A percentile compares a stretch with the other conserved stretches of the same genome.
These are phyloP conservation scores for Corythoichthys intestinalis DNA, from an alignment of 2,113 vertebrate species.

Conservation along the genomic window DNA sequence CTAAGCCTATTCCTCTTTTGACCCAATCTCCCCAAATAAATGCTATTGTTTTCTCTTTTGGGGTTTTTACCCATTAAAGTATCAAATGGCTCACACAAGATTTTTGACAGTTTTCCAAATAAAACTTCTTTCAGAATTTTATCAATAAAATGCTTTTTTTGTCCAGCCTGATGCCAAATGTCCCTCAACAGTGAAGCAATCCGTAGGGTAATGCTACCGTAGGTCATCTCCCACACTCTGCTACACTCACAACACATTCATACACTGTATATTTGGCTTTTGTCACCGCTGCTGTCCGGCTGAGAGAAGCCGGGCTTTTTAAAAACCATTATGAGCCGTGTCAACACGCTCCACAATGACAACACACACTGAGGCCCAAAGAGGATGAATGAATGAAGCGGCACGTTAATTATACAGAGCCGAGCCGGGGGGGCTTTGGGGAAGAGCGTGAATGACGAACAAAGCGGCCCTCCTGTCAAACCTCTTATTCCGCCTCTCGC, in stretches of 20 bases:
- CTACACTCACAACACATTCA: conserved; percentile 34
- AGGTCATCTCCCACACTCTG: conserved; percentile 17
- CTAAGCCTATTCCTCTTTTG: too few relatives aligned
- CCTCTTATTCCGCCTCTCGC: conserved; percentile 43
- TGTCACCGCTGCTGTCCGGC: conserved; percentile 60
- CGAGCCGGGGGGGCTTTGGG: conserved; percentile 37
- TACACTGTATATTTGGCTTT: conserved; percentile 57
- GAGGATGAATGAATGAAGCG: conserved; percentile 56
- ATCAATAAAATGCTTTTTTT: not conserved
- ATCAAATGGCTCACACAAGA: too few relatives aligned
- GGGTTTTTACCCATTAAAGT: too few relatives aligned
- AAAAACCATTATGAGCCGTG: conserved; percentile 60
- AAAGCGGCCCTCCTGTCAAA: conserved; percentile 51
- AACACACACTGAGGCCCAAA: conserved; percentile 51
- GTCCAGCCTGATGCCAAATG: not conserved
- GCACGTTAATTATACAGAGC: conserved; percentile 54
- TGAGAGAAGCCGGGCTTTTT: conserved; percentile 62
- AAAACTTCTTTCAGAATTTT: not conserved
- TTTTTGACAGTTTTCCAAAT: not conserved
- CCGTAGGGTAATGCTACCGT: not conserved
- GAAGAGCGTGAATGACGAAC: conserved; percentile 59
- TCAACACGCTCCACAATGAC: conserved; percentile 62
- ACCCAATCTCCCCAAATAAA: too few relatives aligned
- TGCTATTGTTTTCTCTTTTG: too few relatives aligned
- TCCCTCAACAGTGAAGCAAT: not conserved